A percentile compares a stretch with the other conserved stretches of the same genome.
Evolutionary conservation across 2,888 invertebrate species (phyloP).

Genomic region (Nycteola revayana): DNA sequence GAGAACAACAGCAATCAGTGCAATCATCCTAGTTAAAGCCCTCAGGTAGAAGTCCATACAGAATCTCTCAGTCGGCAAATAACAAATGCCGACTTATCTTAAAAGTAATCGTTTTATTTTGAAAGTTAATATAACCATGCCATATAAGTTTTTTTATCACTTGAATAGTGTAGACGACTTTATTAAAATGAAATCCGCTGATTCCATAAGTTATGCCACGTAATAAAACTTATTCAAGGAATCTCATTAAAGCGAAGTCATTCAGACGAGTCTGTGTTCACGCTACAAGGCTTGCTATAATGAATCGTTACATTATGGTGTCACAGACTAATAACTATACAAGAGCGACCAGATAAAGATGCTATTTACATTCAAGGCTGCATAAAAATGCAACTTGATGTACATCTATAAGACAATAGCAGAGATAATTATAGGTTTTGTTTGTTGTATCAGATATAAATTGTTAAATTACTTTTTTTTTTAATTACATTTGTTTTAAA

Average conservation of each 20-base stretch:
- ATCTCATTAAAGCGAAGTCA: neutral
- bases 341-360: constrained; percentile 12
- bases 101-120: too few relatives aligned
- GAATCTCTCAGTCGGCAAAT: constrained; percentile 11
- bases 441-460: too few relatives aligned
- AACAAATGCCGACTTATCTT: constrained; percentile 15
- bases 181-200: too few relatives aligned
- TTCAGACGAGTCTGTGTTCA: constrained; percentile 11
- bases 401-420: too few relatives aligned
- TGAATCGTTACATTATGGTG: constrained; percentile 6
- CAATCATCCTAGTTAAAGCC: constrained; percentile 36
- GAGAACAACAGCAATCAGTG: constrained; percentile 38
- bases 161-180: too few relatives aligned
- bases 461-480: too few relatives aligned
- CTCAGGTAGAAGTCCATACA: constrained; percentile 14
- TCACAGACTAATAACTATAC: constrained; percentile 7
- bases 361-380: constrained; percentile 8
- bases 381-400: neutral
- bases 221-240: too few relatives aligned
- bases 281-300: constrained; percentile 11
- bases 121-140: too few relatives aligned
- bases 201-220: too few relatives aligned
- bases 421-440: too few relatives aligned
- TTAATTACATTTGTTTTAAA: too few relatives aligned
- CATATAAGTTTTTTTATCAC: too few relatives aligned